Evolutionary conservation across 2,113 vertebrate species (phyloP).

Genomic region (Uropsilus gracilis): DNA sequence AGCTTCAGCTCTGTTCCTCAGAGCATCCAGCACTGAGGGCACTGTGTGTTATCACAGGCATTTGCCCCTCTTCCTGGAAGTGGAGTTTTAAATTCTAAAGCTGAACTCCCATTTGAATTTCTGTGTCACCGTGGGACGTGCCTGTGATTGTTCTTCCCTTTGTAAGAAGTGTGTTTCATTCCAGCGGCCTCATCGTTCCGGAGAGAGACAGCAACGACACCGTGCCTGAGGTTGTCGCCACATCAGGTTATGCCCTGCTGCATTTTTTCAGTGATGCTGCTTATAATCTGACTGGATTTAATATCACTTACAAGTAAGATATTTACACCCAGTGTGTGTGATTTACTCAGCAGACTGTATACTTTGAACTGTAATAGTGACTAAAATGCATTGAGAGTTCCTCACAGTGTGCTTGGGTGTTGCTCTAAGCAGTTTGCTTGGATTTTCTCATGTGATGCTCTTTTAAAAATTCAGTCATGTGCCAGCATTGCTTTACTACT

Average conservation of each 20-base stretch:
- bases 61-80: neutral
- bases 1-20: neutral
- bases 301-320: constrained; percentile 95
- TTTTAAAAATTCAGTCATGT: constrained; percentile 2
- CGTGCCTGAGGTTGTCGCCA: constrained; percentile 94
- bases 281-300: constrained; percentile 99
- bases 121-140: neutral
- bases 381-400: constrained; percentile 11
- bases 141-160: neutral
- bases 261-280: constrained; percentile 99
- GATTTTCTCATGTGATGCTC: constrained; percentile 35
- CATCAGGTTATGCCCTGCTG: constrained; percentile 94
- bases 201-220: constrained; percentile 95
- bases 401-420: neutral
- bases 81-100: neutral
- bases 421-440: neutral
- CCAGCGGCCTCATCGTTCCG: constrained; percentile 96
- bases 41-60: neutral
- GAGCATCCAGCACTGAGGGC: neutral
- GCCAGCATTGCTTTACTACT: neutral
- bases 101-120: neutral
- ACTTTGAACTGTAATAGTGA: neutral
- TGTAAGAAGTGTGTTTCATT: constrained; percentile 60
- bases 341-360: neutral
- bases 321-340: constrained; percentile 52